Evolutionary conservation across 1,140 invertebrate species (phyloP).

Genomic region (Aphidius ervi): DNA sequence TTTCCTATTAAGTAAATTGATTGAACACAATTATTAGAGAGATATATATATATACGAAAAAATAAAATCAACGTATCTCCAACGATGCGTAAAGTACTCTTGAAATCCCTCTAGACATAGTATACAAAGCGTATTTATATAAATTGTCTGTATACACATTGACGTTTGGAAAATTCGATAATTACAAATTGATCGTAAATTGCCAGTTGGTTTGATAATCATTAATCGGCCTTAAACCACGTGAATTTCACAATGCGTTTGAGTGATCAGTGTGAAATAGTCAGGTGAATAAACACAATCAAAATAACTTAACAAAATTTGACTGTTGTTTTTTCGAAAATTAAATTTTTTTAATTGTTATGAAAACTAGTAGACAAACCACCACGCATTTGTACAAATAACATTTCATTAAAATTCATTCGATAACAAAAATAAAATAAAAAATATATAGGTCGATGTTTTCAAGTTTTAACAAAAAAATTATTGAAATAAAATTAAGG

Average conservation of each 20-base stretch:
- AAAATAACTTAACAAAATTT: no score
- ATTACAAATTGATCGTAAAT: slow-evolving; percentile 18
- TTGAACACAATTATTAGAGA: slow-evolving; percentile 1
- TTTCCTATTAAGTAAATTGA: slow-evolving; percentile 2
- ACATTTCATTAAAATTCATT: no score
- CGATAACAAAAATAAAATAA: no score
- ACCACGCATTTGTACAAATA: no score
- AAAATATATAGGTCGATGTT: no score
- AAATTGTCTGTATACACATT: slow-evolving; percentile 1
- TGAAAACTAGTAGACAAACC: no score
- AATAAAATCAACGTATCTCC: neutral
- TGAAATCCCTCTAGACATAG: slow-evolving; percentile 3
- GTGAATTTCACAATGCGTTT: neutral
- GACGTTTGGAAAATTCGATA: slow-evolving; percentile 16
- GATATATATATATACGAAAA: neutral
- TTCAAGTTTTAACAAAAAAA: no score
- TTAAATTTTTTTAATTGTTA: no score
- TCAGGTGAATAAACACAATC: slow-evolving; percentile 1
- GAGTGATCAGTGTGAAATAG: neutral
- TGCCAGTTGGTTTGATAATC: slow-evolving; percentile 14
- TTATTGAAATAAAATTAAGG: no score
- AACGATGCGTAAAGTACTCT: slow-evolving; percentile 7
- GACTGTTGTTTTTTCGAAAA: no score
- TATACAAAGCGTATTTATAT: neutral
- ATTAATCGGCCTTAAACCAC: slow-evolving; percentile 18